phyloP scores from a whole-genome alignment of 2,797 vertebrate species.

The Macropodus opercularis region DNA sequence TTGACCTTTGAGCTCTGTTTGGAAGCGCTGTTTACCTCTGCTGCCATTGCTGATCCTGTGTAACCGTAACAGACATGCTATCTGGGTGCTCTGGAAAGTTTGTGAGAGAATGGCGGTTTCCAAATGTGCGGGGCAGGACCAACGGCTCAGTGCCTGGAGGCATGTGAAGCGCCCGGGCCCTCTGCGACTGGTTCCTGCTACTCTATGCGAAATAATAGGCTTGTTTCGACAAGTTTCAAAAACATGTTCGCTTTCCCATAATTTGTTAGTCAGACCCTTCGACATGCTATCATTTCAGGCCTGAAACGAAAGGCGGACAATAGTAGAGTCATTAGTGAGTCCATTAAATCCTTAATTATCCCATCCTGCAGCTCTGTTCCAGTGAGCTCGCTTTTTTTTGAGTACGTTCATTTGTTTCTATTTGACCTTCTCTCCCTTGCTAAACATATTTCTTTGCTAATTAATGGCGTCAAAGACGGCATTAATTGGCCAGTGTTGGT shows the following conservation, averaged over 20 bases:
- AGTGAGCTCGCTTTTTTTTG: conserved; percentile 23
- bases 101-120: no score
- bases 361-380: conserved; percentile 42
- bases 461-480: conserved; percentile 31
- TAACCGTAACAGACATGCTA: conserved; percentile 33
- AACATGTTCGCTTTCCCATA: conserved; percentile 5
- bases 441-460: conserved; percentile 34
- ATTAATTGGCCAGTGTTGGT: conserved; percentile 39
- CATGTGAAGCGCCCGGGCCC: neutral
- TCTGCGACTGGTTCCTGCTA: neutral
- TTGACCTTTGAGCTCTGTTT: no score
- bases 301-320: conserved; percentile 41
- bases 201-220: conserved; percentile 14
- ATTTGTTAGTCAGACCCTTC: conserved; percentile 19
- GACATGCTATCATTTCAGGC: conserved; percentile 2
- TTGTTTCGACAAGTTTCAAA: conserved; percentile 20
- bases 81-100: neutral
- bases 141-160: neutral
- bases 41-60: conserved; percentile 49
- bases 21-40: conserved; percentile 42
- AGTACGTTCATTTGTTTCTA: conserved; percentile 36
- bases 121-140: neutral
- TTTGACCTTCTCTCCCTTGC: conserved; percentile 36
- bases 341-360: conserved; percentile 77
- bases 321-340: conserved; percentile 61